Evolutionary conservation across 2,797 vertebrate species (phyloP).

Genomic region (Pantherophis alleghaniensis): DNA sequence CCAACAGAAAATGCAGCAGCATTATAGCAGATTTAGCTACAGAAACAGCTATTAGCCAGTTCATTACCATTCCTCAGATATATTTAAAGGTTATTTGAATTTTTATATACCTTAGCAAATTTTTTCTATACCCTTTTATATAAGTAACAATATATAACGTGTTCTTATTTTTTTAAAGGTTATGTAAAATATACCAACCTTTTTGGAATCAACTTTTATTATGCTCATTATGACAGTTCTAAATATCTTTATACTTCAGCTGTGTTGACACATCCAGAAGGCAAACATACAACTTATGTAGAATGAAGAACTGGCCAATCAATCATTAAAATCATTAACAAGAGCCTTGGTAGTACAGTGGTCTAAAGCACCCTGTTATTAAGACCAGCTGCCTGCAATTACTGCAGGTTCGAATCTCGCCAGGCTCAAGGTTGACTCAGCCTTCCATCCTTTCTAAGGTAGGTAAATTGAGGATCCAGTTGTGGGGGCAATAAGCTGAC

Average conservation of each 20-base stretch:
- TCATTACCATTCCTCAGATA: slow-evolving; percentile 28
- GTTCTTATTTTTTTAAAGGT: neutral
- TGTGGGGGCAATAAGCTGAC: too few relatives aligned
- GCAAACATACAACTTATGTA: neutral
- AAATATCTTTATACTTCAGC: neutral
- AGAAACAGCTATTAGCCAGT: slow-evolving; percentile 17
- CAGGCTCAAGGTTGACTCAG: too few relatives aligned
- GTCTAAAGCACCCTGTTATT: too few relatives aligned
- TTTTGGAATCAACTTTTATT: neutral
- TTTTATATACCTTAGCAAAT: slow-evolving; percentile 3
- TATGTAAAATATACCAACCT: neutral
- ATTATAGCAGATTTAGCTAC: slow-evolving; percentile 43
- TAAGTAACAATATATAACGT: neutral
- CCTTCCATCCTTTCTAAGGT: too few relatives aligned
- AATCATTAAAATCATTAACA: neutral
- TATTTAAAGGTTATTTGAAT: slow-evolving; percentile 22
- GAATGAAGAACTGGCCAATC: neutral
- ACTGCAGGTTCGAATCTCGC: too few relatives aligned
- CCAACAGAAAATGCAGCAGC: slow-evolving; percentile 37
- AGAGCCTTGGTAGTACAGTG: too few relatives aligned
- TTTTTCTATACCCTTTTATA: neutral
- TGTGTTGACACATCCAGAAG: neutral
- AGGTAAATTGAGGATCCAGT: too few relatives aligned
- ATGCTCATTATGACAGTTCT: neutral
- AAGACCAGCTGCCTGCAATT: too few relatives aligned